Evolutionary conservation across 2,888 invertebrate species (phyloP).

Genomic region (Antheraea assamensis): DNA sequence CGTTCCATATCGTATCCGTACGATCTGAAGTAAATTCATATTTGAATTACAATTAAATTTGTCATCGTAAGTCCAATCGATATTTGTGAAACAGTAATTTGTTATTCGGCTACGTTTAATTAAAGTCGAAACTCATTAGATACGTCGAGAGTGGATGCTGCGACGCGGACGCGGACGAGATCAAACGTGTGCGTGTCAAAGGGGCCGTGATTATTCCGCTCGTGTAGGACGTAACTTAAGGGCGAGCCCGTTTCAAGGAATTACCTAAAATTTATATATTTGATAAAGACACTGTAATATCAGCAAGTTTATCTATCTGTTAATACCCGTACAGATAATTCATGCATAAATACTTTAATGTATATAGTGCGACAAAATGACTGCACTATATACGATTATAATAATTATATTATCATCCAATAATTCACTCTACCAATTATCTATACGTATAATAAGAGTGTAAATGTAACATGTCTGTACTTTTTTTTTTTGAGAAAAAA

Average conservation of each 20-base stretch:
- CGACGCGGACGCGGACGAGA: neutral
- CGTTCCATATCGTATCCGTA: neutral
- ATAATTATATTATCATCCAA: too few species aligned
- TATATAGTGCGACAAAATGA: too few species aligned
- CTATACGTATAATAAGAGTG: too few species aligned
- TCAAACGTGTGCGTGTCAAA: conserved; percentile 4
- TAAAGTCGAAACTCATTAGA: conserved; percentile 3
- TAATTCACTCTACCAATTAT: too few species aligned
- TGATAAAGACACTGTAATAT: neutral
- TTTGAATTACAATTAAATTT: neutral
- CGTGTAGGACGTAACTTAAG: neutral
- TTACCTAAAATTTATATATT: neutral
- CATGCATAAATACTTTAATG: neutral
- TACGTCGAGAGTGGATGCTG: neutral
- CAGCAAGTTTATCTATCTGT: neutral
- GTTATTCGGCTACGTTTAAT: neutral
- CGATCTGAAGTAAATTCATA: neutral
- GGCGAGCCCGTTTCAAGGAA: neutral
- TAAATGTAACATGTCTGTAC: too few species aligned
- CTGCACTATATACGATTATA: too few species aligned
- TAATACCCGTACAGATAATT: neutral
- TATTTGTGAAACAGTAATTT: neutral
- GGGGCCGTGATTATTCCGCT: neutral
- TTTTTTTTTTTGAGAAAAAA: too few species aligned
- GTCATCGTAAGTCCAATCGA: neutral